These are phyloP conservation scores for Centruroides sculpturatus DNA, from an alignment of 1,140 invertebrate genomes.

Conservation along the genomic window DNA sequence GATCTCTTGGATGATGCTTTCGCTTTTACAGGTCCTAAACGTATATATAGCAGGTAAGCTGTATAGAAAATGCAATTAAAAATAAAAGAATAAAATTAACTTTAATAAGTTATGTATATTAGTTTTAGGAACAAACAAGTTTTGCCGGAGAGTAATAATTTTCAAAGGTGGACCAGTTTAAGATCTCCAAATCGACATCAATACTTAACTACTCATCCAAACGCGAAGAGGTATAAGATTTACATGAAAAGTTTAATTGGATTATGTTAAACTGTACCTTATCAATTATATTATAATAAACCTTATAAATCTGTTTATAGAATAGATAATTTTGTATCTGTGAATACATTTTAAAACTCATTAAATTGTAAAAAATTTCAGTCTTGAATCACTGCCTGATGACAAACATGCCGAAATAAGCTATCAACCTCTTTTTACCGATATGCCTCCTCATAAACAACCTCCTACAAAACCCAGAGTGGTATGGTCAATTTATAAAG, in stretches of 20 bases:
- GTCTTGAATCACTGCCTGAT: too few relatives aligned
- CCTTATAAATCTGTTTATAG: too few relatives aligned
- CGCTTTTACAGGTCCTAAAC: slow-evolving; percentile 3
- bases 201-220: too few relatives aligned
- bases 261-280: too few relatives aligned
- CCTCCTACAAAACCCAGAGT: not conserved
- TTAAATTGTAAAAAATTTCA: too few relatives aligned
- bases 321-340: too few relatives aligned
- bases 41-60: slow-evolving; percentile 7
- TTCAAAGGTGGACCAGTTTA: slow-evolving; percentile 4
- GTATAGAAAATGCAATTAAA: not conserved
- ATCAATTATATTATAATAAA: too few relatives aligned
- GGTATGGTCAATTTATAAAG: not conserved
- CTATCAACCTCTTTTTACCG: not conserved
- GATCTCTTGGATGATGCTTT: slow-evolving; percentile 13
- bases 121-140: slow-evolving; percentile 12
- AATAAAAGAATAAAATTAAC: not conserved
- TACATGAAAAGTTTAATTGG: too few relatives aligned
- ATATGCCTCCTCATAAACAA: not conserved
- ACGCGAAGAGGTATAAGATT: too few relatives aligned
- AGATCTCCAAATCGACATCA: not conserved
- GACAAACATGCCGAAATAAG: not conserved
- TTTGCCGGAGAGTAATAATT: slow-evolving; percentile 1
- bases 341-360: too few relatives aligned
- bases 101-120: not conserved